Base-by-base conservation (phyloP, 2,888 invertebrate species). In the Ornithoptera priamus region DNA sequence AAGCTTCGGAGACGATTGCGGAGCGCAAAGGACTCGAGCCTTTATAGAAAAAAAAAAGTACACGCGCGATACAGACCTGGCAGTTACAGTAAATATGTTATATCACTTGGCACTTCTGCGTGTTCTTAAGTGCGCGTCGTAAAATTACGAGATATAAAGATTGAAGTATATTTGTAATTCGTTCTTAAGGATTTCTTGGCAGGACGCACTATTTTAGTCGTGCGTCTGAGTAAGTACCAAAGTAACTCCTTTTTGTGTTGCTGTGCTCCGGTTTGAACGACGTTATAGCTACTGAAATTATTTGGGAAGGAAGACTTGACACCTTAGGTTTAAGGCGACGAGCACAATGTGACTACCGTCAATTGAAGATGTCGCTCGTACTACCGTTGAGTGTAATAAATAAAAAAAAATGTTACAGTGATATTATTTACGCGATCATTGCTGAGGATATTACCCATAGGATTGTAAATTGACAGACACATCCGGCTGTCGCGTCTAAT, bases 1-100 rank as follows among this genome's bases (percentile, higher is more conserved):
- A 83, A 80, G 76, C 77, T 78, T 76, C 74, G 75, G 62, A 46
- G 65, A 53, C n/a, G 36, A 42, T 50, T 17, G 20, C 22, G 62
- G 30, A 24, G 30, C 57, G 62, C 22, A 65, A 56, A 58, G 56
- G 30, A 57, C 50, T 57, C 42, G 56, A 36, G 30, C 1, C 58
- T 62, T 59, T 24, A 6, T 24, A 18, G 30, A 30, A 30, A 30
- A 30, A 24, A 30, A 30, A 53, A 46, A 57, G 20, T 57, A 30
- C 63, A 50, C 36, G 50, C 68, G 68, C 59, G 58, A 20, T 17
- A 68, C 61, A 60, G 53, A 60, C 53, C 22, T 57, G 50, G 36
- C 39, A 24, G 42, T 57, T 30, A 58, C 22, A 20, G 22, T 68
- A 36, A 59, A 59, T 64, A 22, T 20, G 22, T 46, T 22, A 22